These are phyloP conservation scores for Tigriopus japonicus DNA, from an alignment of 1,140 invertebrate species.

Conservation along the genomic window DNA sequence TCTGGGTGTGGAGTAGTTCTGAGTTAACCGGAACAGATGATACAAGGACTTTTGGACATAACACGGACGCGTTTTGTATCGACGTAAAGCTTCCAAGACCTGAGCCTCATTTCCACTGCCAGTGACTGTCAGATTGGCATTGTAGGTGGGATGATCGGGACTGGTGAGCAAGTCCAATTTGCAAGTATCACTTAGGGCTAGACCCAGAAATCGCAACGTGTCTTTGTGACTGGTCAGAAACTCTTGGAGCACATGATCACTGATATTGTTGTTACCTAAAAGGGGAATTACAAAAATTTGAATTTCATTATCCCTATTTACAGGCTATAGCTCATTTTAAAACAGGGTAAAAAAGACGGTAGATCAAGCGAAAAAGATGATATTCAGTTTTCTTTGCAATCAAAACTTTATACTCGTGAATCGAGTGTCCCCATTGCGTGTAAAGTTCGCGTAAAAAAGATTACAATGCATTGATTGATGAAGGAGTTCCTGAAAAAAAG, in stretches of 20 bases:
- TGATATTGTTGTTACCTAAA: conserved; percentile 1
- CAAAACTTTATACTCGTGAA: too few relatives aligned
- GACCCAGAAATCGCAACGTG: conserved; percentile 2
- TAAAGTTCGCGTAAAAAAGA: too few relatives aligned
- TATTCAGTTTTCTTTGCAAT: too few relatives aligned
- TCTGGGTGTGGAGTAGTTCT: conserved; percentile 16
- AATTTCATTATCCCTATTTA: too few relatives aligned
- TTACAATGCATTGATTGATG: too few relatives aligned
- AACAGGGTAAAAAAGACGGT: too few relatives aligned
- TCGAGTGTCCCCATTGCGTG: too few relatives aligned
- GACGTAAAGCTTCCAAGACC: conserved; percentile 40
- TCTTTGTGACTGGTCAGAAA: conserved; percentile 2
- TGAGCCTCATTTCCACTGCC: conserved; percentile 41
- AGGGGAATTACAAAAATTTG: not conserved
- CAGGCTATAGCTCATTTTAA: too few relatives aligned
- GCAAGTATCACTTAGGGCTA: not conserved
- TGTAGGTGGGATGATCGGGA: not conserved
- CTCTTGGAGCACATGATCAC: not conserved
- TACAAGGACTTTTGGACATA: conserved; percentile 52
- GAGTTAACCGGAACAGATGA: conserved; percentile 45
- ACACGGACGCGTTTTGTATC: conserved; percentile 37
- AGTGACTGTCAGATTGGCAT: conserved; percentile 31
- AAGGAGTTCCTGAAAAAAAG: not conserved
- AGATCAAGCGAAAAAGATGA: too few relatives aligned
- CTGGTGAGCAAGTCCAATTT: not conserved